These are phyloP conservation scores for Drosophila crucigera DNA, from an alignment of 2,888 invertebrate genomes.

Conservation along the genomic window DNA sequence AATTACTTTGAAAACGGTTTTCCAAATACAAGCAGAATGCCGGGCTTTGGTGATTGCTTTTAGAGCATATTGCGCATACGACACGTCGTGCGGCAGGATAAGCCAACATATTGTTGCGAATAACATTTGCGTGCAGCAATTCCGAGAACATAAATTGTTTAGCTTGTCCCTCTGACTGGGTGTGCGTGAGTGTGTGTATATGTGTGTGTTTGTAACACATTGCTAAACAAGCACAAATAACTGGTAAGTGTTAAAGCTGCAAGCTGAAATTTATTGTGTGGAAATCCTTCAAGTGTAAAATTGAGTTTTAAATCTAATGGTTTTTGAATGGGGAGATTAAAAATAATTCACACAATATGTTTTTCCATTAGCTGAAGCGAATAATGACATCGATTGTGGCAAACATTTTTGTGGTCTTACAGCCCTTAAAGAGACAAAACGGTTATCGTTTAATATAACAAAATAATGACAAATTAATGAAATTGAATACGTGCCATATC, in stretches of 20 bases:
- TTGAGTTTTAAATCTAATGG: slow-evolving; percentile 15
- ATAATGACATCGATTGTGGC: background rate
- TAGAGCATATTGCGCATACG: slow-evolving; percentile 78
- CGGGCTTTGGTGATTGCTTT: slow-evolving; percentile 25
- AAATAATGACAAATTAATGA: background rate
- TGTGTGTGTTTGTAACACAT: slow-evolving; percentile 12
- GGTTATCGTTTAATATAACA: background rate
- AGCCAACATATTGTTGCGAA: slow-evolving; percentile 73
- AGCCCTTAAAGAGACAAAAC: background rate
- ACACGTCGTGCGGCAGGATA: slow-evolving; percentile 68
- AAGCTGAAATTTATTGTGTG: background rate
- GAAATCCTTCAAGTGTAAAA: slow-evolving; percentile 11
- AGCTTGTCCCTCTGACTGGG: slow-evolving; percentile 5
- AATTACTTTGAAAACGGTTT: slow-evolving; percentile 53
- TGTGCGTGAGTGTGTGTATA: background rate
- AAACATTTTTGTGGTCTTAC: background rate
- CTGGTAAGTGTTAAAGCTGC: slow-evolving; percentile 40
- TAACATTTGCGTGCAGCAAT: slow-evolving; percentile 49
- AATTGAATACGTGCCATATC: background rate
- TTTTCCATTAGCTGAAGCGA: background rate
- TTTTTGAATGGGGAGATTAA: background rate
- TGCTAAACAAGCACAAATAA: slow-evolving; percentile 24
- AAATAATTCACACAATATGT: background rate
- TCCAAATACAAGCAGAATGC: slow-evolving; percentile 33
- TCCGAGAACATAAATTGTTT: slow-evolving; percentile 41